Evolutionary conservation across 2,797 vertebrate genomes (phyloP).

Genomic region (Dipus sagitta): DNA sequence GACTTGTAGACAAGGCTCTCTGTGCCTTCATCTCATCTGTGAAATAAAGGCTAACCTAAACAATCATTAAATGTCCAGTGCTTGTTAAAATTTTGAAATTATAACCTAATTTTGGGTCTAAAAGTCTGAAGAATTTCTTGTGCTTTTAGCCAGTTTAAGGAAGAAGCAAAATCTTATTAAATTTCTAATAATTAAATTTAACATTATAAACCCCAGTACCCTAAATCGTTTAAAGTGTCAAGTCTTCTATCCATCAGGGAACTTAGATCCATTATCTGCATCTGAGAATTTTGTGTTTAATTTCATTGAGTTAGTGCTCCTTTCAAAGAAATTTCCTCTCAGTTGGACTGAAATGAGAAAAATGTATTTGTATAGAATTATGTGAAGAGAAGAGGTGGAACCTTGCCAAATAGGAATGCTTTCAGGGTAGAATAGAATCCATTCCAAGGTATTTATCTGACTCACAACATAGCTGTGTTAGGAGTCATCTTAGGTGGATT

Average conservation of each 20-base stretch:
- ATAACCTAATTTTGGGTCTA: conserved; percentile 35
- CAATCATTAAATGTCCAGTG: neutral
- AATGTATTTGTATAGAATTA: conserved; percentile 22
- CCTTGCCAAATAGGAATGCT: no score
- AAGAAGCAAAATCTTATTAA: conserved; percentile 40
- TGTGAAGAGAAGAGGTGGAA: conserved; percentile 16
- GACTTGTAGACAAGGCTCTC: neutral
- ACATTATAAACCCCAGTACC: neutral
- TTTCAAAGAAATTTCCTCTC: neutral
- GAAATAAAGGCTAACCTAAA: conserved; percentile 12
- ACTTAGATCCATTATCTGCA: neutral
- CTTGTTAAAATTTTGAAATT: conserved; percentile 30
- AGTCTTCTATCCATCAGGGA: neutral
- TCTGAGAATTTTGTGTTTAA: conserved; percentile 1
- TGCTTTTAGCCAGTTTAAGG: conserved; percentile 36
- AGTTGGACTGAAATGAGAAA: neutral
- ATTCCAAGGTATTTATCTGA: neutral
- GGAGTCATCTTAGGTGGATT: conserved; percentile 11
- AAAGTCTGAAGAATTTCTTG: conserved; percentile 44
- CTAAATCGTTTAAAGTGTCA: conserved; percentile 27
- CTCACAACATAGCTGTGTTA: neutral
- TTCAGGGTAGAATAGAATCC: neutral
- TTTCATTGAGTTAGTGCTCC: conserved; percentile 1
- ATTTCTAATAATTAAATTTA: conserved; percentile 55
- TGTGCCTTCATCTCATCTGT: neutral